phyloP scores from a whole-genome alignment of 2,888 invertebrate species.

The Sarcophaga rosellei region DNA sequence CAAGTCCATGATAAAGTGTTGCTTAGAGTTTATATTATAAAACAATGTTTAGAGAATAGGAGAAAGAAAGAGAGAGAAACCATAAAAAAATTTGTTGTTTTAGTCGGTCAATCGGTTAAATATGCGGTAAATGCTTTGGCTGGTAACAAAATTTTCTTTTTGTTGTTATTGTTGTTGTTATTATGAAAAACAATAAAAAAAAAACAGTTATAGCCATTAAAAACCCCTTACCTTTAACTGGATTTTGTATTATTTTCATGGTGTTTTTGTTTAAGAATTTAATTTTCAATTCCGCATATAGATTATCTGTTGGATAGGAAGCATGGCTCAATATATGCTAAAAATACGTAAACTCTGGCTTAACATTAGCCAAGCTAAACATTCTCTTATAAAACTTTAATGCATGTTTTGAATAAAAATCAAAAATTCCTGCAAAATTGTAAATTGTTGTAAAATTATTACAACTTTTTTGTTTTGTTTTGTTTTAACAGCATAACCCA shows the following conservation, averaged over 20 bases:
- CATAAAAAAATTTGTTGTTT: slow-evolving; percentile 42
- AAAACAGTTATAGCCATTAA: slow-evolving; percentile 54
- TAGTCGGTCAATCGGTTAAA: slow-evolving; percentile 68
- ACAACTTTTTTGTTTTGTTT: too few relatives aligned
- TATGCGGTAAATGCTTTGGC: slow-evolving; percentile 60
- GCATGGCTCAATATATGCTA: neutral
- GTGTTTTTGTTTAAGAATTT: slow-evolving; percentile 45
- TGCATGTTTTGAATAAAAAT: too few relatives aligned
- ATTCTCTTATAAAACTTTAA: too few relatives aligned
- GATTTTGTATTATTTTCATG: slow-evolving; percentile 25
- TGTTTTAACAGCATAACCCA: too few relatives aligned
- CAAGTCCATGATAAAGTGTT: neutral
- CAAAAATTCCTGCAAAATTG: too few relatives aligned
- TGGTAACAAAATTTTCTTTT: slow-evolving; percentile 19
- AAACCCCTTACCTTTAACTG: slow-evolving; percentile 63
- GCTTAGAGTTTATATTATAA: slow-evolving; percentile 33
- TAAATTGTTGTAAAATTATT: too few relatives aligned
- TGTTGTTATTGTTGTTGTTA: slow-evolving; percentile 31
- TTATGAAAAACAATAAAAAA: slow-evolving; percentile 25
- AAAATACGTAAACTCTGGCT: too few relatives aligned
- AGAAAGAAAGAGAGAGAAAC: neutral
- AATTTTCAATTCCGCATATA: neutral
- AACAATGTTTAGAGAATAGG: slow-evolving; percentile 34
- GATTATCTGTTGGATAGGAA: slow-evolving; percentile 34
- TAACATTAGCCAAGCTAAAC: too few relatives aligned